Evolutionary conservation across 2,888 invertebrate genomes (phyloP), one percentile per base, ranked within the genome.

Genomic region (Quadroppia sp.): DNA sequence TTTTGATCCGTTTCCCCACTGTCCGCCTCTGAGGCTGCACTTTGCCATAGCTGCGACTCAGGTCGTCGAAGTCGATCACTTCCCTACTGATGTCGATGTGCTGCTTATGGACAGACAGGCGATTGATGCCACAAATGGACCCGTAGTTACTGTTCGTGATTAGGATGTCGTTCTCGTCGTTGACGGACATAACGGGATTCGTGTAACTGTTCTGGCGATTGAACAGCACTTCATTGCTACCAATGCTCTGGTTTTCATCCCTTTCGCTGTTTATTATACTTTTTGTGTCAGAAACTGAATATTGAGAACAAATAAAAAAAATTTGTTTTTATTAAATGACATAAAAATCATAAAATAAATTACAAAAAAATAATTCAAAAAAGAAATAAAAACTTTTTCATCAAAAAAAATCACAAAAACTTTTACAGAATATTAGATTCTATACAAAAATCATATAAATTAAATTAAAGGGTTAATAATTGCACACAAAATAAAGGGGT

Each of bases 21-120:
- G 25, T 23, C 53, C 20, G 53, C 28, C 56, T 15, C 15, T 45
- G 11, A n/a, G n/a, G n/a, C n/a, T n/a, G n/a, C n/a, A 15, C 45
- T 15, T 45, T 7, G 4, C 36, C 6, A 36, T 36, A 9, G 9
- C 36, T 36, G 36, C 4, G 36, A 7, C 36, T 36, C 36, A 36
- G 36, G 36, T 45, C 69, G 25, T 69, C 45, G 25, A 42, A 69
- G 25, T 69, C 69, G 23, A 69, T 69, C 6, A 69, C 45, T 23
- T 40, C 42, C 45, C 69, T 69, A 45, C 45, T 69, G 45, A 69
- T 69, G 17, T 40, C 69, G 25, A 69, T 69, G 20, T 69, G 40
- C 0, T 20, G 42, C 45, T 45, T 69, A 11, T 15, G n/a, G 1
- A 40, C 23, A 1, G 69, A 25, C 23, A 6, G n/a, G n/a, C n/a